Base-by-base conservation (phyloP, 2,113 vertebrate genomes). In the Prietella phreatophila region DNA sequence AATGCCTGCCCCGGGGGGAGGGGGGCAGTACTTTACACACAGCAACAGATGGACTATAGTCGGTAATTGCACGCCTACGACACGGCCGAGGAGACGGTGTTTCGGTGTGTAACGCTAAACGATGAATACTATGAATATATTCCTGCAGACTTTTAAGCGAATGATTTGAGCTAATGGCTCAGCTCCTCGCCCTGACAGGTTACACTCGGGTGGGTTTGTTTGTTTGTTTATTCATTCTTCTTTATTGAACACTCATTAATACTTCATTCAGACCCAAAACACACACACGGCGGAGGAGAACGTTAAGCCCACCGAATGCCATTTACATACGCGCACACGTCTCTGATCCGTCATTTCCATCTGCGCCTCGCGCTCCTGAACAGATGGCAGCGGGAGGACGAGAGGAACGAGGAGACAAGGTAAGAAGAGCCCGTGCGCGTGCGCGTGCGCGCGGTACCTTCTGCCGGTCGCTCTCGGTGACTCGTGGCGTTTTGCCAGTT, bases 271-370 rank as follows among this genome's bases (percentile, higher is more conserved):
- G 60, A 60, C 69, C 36, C 79, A 63, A 36, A 82, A 82, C 80
- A 82, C 80, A 42, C 55, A 80, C 80, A 82, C 33, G 25, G 63
- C 27, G 20, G 78, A 86, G 47, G 58, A 56, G n/a, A 73, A 73
- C 6, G 22, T 14, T 58, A 82, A 82, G n/a, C 39, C 79, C 79
- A 73, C 79, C 2, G 39, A 83, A 83, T 82, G 73, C 36, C 53
- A 63, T 61, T 55, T 65, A 73, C 86, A 83, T 47, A 76, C 81
- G 53, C 86, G 63, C 50, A n/a, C 50, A 39, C 81, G 2, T 36
- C 71, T 75, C 25, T 83, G 58, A 88, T 84, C 73, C 53, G 50
- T 87, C 76, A 65, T 84, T 84, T 88, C 82, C 87, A 88, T 84
- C 87, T 88, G 87, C 42, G 33, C 83, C 30, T 33, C 47, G 82